Conservation (phyloP, 2,888 invertebrate genomes). For the Microctonus brassicae region DNA sequence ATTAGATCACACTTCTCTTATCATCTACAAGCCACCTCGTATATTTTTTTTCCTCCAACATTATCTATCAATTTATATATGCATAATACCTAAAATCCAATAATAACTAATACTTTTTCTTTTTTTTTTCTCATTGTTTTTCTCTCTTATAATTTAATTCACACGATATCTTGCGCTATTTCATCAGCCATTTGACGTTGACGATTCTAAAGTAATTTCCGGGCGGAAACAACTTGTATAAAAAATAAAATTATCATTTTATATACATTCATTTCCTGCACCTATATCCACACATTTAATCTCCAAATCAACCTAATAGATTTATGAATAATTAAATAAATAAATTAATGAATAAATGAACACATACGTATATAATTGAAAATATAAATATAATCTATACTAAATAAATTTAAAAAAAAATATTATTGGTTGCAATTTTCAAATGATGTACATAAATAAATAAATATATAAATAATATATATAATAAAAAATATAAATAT, state of each 20-base stretch:
- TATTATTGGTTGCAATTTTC: no score
- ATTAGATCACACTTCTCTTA: neutral
- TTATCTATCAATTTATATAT: neutral
- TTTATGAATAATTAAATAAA: no score
- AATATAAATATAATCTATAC: neutral
- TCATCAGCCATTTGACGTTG: neutral
- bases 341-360: no score
- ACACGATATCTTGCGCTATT: neutral
- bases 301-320: no score
- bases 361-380: neutral
- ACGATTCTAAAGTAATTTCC: neutral
- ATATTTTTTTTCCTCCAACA: neutral
- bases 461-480: no score
- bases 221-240: slow-evolving; percentile 13
- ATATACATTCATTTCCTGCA: neutral
- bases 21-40: neutral
- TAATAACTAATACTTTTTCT: neutral
- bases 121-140: neutral
- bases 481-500: no score
- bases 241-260: slow-evolving; percentile 6
- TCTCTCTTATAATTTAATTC: neutral
- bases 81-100: neutral
- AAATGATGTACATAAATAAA: no score
- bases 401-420: no score
- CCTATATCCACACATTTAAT: no score